Evolutionary conservation across 2,113 vertebrate species (phyloP).

Genomic region (Alosa alosa): DNA sequence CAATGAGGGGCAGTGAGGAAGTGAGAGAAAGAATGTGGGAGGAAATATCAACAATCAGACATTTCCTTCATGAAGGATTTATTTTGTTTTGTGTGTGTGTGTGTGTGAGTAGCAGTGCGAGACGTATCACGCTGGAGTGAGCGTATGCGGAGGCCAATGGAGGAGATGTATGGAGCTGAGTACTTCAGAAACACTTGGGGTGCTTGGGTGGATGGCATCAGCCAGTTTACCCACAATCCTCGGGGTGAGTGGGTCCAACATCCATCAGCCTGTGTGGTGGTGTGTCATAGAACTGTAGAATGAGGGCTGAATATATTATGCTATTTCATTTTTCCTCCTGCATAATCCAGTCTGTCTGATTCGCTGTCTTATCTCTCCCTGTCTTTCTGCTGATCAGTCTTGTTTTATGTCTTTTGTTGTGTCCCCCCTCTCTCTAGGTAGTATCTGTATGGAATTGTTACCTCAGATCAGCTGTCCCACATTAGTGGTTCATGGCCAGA

Average conservation of each 20-base stretch:
- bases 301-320: not conserved
- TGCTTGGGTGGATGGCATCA: slow-evolving; percentile 82
- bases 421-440: slow-evolving; percentile 69
- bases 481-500: slow-evolving; percentile 85
- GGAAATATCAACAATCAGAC: not conserved
- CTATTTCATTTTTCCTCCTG: not conserved
- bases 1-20: not conserved
- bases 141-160: slow-evolving; percentile 78
- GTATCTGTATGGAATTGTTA: slow-evolving; percentile 80
- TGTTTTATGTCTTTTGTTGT: no score
- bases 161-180: slow-evolving; percentile 81
- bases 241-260: slow-evolving; percentile 68
- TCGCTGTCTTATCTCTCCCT: not conserved
- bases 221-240: slow-evolving; percentile 66
- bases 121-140: slow-evolving; percentile 88
- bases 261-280: not conserved
- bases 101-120: slow-evolving; percentile 70
- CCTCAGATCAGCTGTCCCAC: slow-evolving; percentile 81
- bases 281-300: not conserved
- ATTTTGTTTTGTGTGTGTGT: not conserved
- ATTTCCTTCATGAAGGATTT: not conserved
- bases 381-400: not conserved
- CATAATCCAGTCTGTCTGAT: not conserved
- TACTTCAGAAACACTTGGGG: slow-evolving; percentile 80
- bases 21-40: not conserved